These are phyloP conservation scores for Lytechinus variegatus DNA, from an alignment of 35 echinoderm and acorn worm species.

Conservation along the genomic window DNA sequence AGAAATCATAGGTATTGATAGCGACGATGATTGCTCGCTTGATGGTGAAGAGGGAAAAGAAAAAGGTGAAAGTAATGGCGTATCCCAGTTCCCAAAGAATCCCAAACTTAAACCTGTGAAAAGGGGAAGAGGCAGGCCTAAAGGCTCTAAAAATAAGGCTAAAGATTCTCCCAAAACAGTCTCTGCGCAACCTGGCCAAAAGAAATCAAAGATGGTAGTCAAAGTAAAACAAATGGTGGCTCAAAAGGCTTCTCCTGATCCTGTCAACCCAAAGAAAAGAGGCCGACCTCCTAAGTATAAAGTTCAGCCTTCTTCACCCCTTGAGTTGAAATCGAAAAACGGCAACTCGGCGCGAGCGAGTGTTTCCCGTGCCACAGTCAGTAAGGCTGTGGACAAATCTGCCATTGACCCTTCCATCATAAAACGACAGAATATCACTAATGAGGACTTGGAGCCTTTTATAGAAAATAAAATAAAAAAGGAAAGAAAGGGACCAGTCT, in stretches of 20 bases:
- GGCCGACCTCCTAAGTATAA: neutral
- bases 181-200: neutral
- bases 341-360: neutral
- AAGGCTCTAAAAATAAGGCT: neutral
- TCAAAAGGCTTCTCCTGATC: neutral
- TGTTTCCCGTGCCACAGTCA: neutral
- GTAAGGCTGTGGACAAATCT: neutral
- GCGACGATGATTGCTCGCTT: neutral
- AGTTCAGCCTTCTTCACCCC: neutral
- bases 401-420: neutral
- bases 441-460: constrained; percentile 43
- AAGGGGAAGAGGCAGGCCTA: neutral
- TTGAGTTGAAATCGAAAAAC: neutral
- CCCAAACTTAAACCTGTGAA: neutral
- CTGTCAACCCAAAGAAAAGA: neutral
- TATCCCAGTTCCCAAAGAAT: neutral
- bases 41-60: neutral
- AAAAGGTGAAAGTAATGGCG: neutral
- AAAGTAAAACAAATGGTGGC: neutral
- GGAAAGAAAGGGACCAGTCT: neutral
- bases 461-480: neutral
- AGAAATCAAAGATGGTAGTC: neutral
- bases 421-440: neutral
- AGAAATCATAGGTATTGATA: constrained; percentile 36
- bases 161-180: neutral